Percentiles rank a stretch among this genome's conserved stretches.
Conservation (phyloP, 2,888 invertebrate species). For the Tenodera sinensis region DNA sequence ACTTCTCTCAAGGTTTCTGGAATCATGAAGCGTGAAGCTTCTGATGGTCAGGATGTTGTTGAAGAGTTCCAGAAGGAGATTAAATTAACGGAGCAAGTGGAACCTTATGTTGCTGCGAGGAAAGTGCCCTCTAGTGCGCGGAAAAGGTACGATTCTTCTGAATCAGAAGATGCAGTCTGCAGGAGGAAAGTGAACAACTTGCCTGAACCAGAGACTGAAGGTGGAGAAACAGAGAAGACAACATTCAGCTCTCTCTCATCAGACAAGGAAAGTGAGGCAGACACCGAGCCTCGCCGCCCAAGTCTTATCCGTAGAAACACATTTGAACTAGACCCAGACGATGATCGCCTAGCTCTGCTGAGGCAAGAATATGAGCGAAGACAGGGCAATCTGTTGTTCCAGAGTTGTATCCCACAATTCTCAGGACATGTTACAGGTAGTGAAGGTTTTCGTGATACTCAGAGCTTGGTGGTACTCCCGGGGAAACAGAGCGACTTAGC, state of each 20-base stretch:
- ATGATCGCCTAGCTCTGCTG: conserved; percentile 44
- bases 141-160: conserved; percentile 34
- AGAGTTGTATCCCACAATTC: conserved; percentile 59
- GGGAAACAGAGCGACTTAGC: neutral
- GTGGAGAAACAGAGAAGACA: neutral
- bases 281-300: neutral
- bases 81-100: conserved; percentile 40
- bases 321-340: conserved; percentile 48
- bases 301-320: conserved; percentile 46
- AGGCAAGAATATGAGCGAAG: conserved; percentile 56
- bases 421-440: conserved; percentile 52
- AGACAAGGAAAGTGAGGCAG: neutral
- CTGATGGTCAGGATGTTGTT: conserved; percentile 37
- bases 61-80: conserved; percentile 42
- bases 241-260: neutral
- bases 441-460: conserved; percentile 33
- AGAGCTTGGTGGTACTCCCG: conserved; percentile 5
- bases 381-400: conserved; percentile 57
- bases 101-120: conserved; percentile 34
- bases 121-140: neutral
- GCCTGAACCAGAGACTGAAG: neutral
- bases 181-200: neutral
- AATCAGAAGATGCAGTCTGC: neutral
- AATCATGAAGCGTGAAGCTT: conserved; percentile 26
- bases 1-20: neutral